Conservation (phyloP, 2,113 vertebrate genomes). For the Malurus melanocephalus region DNA sequence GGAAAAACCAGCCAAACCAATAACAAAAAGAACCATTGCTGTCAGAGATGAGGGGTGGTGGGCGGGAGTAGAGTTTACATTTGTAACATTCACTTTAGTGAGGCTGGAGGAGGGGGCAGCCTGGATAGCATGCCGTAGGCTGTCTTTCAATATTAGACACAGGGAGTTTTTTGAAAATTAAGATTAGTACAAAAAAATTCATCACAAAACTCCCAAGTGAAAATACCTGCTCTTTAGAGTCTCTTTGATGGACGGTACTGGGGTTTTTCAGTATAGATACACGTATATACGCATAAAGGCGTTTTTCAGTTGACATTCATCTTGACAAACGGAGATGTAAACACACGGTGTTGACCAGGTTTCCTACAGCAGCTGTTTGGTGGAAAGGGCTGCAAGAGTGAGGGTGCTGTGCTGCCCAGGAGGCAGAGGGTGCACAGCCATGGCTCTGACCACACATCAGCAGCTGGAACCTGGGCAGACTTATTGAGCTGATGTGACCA, state of each 20-base stretch:
- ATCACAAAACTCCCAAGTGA: slow-evolving; percentile 59
- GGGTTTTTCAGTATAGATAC: not conserved
- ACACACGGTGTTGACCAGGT: not conserved
- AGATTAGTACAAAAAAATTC: slow-evolving; percentile 67
- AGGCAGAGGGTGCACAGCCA: not conserved
- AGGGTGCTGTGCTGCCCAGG: not conserved
- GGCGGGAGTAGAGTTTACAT: slow-evolving; percentile 29
- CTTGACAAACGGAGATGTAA: not conserved
- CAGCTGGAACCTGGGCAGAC: fast-evolving
- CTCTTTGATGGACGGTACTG: not conserved
- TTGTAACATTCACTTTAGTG: slow-evolving; percentile 8
- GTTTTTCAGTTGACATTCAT: not conserved
- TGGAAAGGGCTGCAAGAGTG: not conserved
- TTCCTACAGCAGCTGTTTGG: not conserved
- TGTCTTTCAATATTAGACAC: slow-evolving; percentile 77
- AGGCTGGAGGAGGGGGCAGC: slow-evolving; percentile 42
- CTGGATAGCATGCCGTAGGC: slow-evolving; percentile 41
- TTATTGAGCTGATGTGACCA: fast-evolving
- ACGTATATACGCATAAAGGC: not conserved
- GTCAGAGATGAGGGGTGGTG: slow-evolving; percentile 27
- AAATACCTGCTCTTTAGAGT: slow-evolving; percentile 48
- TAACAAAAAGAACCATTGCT: slow-evolving; percentile 54
- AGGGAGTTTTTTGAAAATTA: slow-evolving; percentile 72
- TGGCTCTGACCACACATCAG: not conserved
- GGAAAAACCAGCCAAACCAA: not conserved